Conservation (phyloP, 2,888 invertebrate species). For the Perdita meconis region DNA sequence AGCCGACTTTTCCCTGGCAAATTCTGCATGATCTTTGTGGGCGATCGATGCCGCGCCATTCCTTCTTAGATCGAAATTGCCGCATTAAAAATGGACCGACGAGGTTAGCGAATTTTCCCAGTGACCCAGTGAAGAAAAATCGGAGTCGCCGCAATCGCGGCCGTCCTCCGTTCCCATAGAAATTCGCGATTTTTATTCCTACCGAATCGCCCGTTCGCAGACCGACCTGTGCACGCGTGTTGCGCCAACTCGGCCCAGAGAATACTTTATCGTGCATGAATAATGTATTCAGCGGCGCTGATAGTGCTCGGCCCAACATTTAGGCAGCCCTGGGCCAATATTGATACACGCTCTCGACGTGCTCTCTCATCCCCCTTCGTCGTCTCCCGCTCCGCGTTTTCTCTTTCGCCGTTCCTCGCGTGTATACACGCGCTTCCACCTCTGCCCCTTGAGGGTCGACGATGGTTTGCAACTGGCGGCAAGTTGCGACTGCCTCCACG, state of each 20-base stretch:
- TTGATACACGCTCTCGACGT: slow-evolving; percentile 69
- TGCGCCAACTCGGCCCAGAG: slow-evolving; percentile 48
- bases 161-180: neutral
- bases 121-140: neutral
- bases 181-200: slow-evolving; percentile 31
- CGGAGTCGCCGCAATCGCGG: neutral
- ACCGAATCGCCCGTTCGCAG: neutral
- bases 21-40: too few species aligned
- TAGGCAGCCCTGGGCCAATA: slow-evolving; percentile 71
- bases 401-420: slow-evolving; percentile 15
- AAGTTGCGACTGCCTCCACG: slow-evolving; percentile 7
- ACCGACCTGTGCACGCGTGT: slow-evolving; percentile 37
- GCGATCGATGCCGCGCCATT: too few species aligned
- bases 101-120: neutral
- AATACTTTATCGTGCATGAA: slow-evolving; percentile 74
- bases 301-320: slow-evolving; percentile 69
- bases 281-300: slow-evolving; percentile 70
- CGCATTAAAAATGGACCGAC: too few species aligned
- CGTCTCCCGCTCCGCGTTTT: neutral
- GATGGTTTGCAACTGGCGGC: slow-evolving; percentile 41
- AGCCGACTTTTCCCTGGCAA: too few species aligned
- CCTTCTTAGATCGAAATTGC: too few species aligned
- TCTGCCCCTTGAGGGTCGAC: slow-evolving; percentile 9
- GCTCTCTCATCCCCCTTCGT: slow-evolving; percentile 25
- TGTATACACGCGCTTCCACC: slow-evolving; percentile 26